Percentiles rank a stretch among this genome's conserved stretches.
phyloP scores from a whole-genome alignment of 2,113 vertebrate genomes.

The Mobula birostris region DNA sequence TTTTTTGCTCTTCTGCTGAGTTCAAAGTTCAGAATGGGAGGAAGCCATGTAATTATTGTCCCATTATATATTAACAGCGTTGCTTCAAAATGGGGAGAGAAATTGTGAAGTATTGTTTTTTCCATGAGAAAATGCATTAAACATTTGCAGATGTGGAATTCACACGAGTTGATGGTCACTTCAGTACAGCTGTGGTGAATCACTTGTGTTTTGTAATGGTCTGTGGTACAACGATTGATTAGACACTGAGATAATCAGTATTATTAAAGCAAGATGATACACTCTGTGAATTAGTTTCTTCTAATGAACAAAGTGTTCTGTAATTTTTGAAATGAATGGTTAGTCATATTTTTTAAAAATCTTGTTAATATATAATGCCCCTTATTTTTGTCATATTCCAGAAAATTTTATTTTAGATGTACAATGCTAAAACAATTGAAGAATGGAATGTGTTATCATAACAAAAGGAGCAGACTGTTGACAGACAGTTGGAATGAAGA shows the following conservation, averaged over 20 bases:
- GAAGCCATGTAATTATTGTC: not conserved
- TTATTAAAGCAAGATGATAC: not conserved
- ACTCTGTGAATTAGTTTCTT: not conserved
- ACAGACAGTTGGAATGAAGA: not conserved
- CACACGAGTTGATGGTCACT: not conserved
- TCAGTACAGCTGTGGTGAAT: not conserved
- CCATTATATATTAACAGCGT: not conserved
- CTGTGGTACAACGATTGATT: not conserved
- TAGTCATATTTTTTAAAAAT: not conserved
- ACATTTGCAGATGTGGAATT: not conserved
- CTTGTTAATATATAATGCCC: not conserved
- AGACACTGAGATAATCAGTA: not conserved
- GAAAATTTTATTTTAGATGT: not conserved
- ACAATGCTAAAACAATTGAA: not conserved
- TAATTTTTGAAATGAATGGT: not conserved
- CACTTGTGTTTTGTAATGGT: not conserved
- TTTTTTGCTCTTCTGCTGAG: not conserved
- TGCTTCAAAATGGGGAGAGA: not conserved
- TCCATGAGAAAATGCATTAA: not conserved
- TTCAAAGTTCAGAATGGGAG: not conserved
- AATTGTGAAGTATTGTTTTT: constrained; percentile 7
- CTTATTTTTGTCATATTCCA: not conserved
- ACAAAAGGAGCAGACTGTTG: not conserved
- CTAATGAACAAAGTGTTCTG: not conserved
- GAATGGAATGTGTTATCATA: not conserved